Conservation (phyloP, 2,113 vertebrate species). For the Charina bottae region DNA sequence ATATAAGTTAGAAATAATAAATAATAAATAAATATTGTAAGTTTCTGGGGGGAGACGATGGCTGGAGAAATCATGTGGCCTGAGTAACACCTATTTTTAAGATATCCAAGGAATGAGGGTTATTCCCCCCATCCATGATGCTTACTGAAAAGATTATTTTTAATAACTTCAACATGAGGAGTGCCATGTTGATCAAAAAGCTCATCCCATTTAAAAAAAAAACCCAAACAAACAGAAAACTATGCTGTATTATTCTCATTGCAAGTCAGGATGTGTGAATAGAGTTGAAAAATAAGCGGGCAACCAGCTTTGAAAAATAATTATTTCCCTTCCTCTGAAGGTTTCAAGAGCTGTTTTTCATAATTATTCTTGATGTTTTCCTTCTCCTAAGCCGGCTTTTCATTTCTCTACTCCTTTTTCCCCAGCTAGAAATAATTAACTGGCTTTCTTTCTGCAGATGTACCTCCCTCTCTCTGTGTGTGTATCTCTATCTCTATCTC, state of each 20-base stretch:
- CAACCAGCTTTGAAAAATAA: conserved; percentile 7
- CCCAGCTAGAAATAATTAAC: conserved; percentile 44
- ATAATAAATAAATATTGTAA: background rate
- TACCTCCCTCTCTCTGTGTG: background rate
- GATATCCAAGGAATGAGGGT: background rate
- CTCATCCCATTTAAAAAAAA: conserved; percentile 15
- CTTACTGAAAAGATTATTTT: conserved; percentile 21
- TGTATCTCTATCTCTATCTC: background rate
- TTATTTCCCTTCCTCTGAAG: conserved; percentile 40
- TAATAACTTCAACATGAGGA: conserved; percentile 7
- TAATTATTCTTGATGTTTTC: conserved; percentile 38
- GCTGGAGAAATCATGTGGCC: background rate
- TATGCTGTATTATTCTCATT: conserved; percentile 15
- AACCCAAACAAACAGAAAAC: background rate
- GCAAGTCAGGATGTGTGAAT: conserved; percentile 10
- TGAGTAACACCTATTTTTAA: background rate
- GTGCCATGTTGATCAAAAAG: background rate
- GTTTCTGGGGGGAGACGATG: background rate
- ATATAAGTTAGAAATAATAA: too few species aligned
- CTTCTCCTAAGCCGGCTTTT: conserved; percentile 13
- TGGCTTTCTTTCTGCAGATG: conserved; percentile 34
- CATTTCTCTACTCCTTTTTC: background rate
- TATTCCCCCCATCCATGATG: background rate
- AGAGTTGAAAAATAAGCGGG: conserved; percentile 37
- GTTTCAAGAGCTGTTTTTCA: conserved; percentile 11